Evolutionary conservation across 1,140 invertebrate species (phyloP).

Genomic region (Zaprionus capensis): DNA sequence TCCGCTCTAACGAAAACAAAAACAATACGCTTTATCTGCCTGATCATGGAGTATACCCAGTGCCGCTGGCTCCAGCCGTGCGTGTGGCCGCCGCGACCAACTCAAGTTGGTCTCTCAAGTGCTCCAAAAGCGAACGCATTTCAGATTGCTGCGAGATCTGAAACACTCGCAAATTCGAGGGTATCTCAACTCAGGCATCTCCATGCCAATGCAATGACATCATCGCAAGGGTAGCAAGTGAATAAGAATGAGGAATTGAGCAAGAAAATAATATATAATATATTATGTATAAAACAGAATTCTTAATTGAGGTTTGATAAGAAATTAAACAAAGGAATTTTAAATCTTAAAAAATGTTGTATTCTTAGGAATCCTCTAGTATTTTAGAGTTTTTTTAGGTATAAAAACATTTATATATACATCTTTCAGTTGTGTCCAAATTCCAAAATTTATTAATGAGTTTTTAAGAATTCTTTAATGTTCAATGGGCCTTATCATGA

Average conservation of each 20-base stretch:
- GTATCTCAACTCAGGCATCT: background rate
- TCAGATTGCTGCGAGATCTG: conserved; percentile 28
- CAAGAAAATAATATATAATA: background rate
- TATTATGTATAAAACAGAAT: background rate
- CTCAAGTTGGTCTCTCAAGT: conserved; percentile 56
- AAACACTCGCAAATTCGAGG: conserved; percentile 44
- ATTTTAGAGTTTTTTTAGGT: too few relatives aligned
- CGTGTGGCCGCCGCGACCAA: conserved; percentile 62
- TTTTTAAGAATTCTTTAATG: background rate
- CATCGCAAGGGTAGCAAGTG: conserved; percentile 16
- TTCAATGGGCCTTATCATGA: conserved; percentile 37
- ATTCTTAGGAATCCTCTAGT: too few relatives aligned
- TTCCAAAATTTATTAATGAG: background rate
- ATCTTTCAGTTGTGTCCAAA: background rate
- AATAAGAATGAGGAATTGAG: background rate
- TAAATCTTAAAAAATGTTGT: too few relatives aligned
- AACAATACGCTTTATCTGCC: conserved; percentile 36
- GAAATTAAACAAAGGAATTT: background rate
- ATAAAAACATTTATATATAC: too few relatives aligned
- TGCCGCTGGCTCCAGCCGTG: conserved; percentile 22
- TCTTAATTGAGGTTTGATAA: background rate
- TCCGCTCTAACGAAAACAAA: conserved; percentile 3
- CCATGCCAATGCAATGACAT: conserved; percentile 32
- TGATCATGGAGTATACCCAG: conserved; percentile 51
- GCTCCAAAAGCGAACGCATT: conserved; percentile 45